These are phyloP conservation scores for Trissoscelio sp. DNA, from an alignment of 2,888 invertebrate genomes.

Conservation along the genomic window DNA sequence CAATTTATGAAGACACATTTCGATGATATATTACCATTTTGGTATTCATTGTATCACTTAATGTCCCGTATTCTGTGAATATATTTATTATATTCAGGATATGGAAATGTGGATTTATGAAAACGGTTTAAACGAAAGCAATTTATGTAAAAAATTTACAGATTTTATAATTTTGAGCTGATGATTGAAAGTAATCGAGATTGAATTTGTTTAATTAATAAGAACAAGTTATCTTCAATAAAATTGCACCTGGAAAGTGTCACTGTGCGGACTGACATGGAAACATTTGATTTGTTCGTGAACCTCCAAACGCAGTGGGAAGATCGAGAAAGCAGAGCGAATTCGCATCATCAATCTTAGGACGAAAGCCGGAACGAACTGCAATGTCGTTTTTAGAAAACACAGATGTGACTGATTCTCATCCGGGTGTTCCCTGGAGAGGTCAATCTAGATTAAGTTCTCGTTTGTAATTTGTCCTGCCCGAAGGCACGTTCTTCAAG, in stretches of 20 bases:
- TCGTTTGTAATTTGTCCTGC: slow-evolving; percentile 78
- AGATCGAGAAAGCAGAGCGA: slow-evolving; percentile 62
- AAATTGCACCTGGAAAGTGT: not conserved
- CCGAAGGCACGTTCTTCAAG: slow-evolving; percentile 51
- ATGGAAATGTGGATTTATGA: slow-evolving; percentile 8
- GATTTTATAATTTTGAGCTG: too few relatives aligned
- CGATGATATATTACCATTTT: slow-evolving; percentile 29
- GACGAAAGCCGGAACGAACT: slow-evolving; percentile 76
- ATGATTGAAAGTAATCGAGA: too few relatives aligned
- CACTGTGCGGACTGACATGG: slow-evolving; percentile 20
- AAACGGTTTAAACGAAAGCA: too few relatives aligned
- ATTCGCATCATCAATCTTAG: slow-evolving; percentile 81
- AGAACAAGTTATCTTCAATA: too few relatives aligned
- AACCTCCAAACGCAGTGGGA: slow-evolving; percentile 28
- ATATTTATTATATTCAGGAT: slow-evolving; percentile 40
- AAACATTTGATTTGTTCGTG: slow-evolving; percentile 38
- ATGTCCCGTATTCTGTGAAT: slow-evolving; percentile 32
- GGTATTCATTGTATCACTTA: slow-evolving; percentile 39
- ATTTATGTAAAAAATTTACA: too few relatives aligned
- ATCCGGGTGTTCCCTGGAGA: slow-evolving; percentile 79
- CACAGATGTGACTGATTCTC: slow-evolving; percentile 83
- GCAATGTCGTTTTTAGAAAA: slow-evolving; percentile 78
- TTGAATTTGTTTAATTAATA: too few relatives aligned
- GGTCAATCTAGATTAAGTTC: slow-evolving; percentile 80
- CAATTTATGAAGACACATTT: slow-evolving; percentile 45